These are phyloP conservation scores for Thalassarche chlororhynchos DNA, from an alignment of 2,113 vertebrate species.

Conservation along the genomic window DNA sequence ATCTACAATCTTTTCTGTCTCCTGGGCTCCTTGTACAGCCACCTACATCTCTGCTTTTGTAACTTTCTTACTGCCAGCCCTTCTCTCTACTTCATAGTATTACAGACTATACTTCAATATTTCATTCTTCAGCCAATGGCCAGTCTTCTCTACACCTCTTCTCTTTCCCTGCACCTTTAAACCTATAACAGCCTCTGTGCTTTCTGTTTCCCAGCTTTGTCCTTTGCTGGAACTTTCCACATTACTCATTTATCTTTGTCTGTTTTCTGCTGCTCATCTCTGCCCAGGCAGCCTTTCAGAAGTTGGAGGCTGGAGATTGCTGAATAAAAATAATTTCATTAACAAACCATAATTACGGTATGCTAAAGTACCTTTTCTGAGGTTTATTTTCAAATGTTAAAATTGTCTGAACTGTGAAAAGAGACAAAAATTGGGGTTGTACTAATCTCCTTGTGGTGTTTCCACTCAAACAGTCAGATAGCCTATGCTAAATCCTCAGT, in stretches of 20 bases:
- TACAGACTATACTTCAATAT: not conserved
- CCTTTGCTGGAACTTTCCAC: not conserved
- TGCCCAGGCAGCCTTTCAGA: not conserved
- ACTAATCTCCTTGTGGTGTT: not conserved
- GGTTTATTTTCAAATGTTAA: not conserved
- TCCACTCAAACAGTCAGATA: not conserved
- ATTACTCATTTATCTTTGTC: not conserved
- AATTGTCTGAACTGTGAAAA: not conserved
- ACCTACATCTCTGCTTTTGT: not conserved
- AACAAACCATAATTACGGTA: not conserved
- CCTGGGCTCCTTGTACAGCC: not conserved
- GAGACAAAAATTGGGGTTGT: not conserved
- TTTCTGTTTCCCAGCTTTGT: not conserved
- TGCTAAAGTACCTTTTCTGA: not conserved
- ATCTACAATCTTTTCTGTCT: not conserved
- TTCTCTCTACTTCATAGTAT: not conserved
- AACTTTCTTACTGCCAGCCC: not conserved
- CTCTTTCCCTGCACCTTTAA: not conserved
- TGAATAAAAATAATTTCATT: constrained; percentile 11
- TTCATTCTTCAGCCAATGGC: not conserved
- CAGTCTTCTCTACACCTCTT: not conserved
- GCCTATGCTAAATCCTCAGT: not conserved
- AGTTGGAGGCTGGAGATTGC: not conserved
- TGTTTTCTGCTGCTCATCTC: not conserved
- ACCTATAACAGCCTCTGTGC: not conserved